Evolutionary conservation across 2,888 invertebrate genomes (phyloP).

Genomic region (Eupithecia insigniata): DNA sequence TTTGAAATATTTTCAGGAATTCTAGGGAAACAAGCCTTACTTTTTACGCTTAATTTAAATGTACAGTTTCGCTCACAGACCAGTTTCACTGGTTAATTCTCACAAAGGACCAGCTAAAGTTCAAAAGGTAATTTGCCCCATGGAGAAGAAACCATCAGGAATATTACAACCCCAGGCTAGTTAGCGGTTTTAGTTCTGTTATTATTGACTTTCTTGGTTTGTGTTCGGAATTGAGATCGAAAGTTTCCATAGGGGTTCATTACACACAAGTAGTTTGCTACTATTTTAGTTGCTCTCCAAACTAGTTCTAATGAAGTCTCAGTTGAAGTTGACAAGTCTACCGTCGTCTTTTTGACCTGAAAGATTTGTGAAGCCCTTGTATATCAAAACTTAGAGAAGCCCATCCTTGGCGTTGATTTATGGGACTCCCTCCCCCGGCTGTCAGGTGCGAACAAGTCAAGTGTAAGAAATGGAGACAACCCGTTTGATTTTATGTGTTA

Average conservation of each 20-base stretch:
- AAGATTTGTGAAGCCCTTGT: conserved; percentile 18
- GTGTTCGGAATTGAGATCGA: conserved; percentile 31
- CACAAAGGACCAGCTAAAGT: conserved; percentile 3
- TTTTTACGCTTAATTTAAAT: not conserved
- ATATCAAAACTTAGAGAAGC: conserved; percentile 20
- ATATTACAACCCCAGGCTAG: conserved; percentile 14
- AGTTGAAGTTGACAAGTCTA: conserved; percentile 18
- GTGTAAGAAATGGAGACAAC: too few species aligned
- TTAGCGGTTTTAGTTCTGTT: conserved; percentile 18
- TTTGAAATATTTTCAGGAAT: not conserved
- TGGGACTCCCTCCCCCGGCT: not conserved
- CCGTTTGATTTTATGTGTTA: not conserved
- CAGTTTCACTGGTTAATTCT: not conserved
- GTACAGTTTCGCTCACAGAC: not conserved
- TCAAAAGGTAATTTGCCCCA: conserved; percentile 14
- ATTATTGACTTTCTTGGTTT: conserved; percentile 26
- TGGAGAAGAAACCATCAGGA: conserved; percentile 7
- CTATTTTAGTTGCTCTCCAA: conserved; percentile 22
- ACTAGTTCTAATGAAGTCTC: conserved; percentile 12
- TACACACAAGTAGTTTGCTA: conserved; percentile 29
- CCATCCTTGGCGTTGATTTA: conserved; percentile 24
- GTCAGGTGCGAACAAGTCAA: not conserved
- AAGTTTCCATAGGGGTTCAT: conserved; percentile 35
- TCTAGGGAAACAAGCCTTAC: not conserved
- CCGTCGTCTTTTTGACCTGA: conserved; percentile 19